Conservation (phyloP, 2,113 vertebrate genomes). For the Macquaria ambigua region DNA sequence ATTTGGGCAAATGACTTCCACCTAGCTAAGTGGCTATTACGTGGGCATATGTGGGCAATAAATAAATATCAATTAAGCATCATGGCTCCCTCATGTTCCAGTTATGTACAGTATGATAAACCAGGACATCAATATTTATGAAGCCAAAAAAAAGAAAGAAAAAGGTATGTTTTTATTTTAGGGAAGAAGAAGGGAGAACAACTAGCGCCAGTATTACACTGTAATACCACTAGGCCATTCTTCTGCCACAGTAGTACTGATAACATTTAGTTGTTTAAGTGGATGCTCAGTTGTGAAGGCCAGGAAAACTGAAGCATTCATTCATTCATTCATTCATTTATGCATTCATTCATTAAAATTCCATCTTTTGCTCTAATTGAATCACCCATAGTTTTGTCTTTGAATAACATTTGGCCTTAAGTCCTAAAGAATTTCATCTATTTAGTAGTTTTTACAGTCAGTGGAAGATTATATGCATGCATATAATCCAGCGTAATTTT, state of each 20-base stretch:
- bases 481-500: not conserved
- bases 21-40: constrained; percentile 49
- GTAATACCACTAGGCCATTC: not conserved
- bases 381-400: too few species aligned
- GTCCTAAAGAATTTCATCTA: too few species aligned
- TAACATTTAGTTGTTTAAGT: not conserved
- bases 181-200: not conserved
- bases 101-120: constrained; percentile 24
- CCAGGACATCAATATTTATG: constrained; percentile 13
- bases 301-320: too few species aligned
- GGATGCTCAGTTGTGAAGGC: too few species aligned
- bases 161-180: not conserved
- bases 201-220: not conserved
- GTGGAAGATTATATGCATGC: not conserved
- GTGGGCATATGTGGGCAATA: constrained; percentile 43
- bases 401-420: too few species aligned
- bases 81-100: constrained; percentile 27
- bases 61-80: constrained; percentile 60
- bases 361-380: too few species aligned
- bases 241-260: not conserved
- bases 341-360: too few species aligned
- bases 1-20: constrained; percentile 34
- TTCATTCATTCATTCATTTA: too few species aligned
- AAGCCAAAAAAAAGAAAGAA: not conserved
- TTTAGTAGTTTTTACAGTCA: not conserved